A percentile compares a stretch with the other conserved stretches of the same genome.
phyloP scores from a whole-genome alignment of 92 coral and sea anemone species.

The Heliopora coerulea region DNA sequence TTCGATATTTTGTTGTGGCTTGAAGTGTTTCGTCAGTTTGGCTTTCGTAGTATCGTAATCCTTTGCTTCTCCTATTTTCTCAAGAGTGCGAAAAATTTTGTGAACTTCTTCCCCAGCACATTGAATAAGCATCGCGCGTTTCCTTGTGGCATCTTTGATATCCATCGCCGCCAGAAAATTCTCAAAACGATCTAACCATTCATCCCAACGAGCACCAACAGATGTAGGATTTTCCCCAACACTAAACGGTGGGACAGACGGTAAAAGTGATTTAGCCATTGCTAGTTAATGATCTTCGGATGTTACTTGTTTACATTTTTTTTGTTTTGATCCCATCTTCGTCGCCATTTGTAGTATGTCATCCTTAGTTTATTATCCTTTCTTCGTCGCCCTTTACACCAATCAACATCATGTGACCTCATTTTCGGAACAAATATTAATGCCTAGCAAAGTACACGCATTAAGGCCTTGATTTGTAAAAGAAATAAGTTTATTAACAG shows the following conservation, averaged over 20 bases:
- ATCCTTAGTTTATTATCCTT: too few relatives aligned
- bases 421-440: too few relatives aligned
- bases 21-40: slow-evolving; percentile 21
- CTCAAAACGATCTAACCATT: too few relatives aligned
- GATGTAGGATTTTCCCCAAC: slow-evolving; percentile 24
- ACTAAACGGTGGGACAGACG: background rate
- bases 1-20: slow-evolving; percentile 33
- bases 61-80: slow-evolving; percentile 6
- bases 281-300: background rate
- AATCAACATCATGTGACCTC: too few relatives aligned
- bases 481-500: too few relatives aligned
- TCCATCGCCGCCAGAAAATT: slow-evolving; percentile 25
- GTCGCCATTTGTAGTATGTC: slow-evolving; percentile 16
- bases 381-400: too few relatives aligned
- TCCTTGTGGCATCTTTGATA: slow-evolving; percentile 22
- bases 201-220: slow-evolving; percentile 15
- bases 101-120: slow-evolving; percentile 39
- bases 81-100: slow-evolving; percentile 33
- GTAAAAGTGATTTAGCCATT: background rate
- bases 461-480: too few relatives aligned
- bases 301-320: too few relatives aligned
- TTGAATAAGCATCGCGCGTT: slow-evolving; percentile 44
- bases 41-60: slow-evolving; percentile 21
- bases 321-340: background rate
- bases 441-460: too few relatives aligned